Evolutionary conservation across 2,797 vertebrate genomes (phyloP), one percentile per base, ranked within the genome.

Genomic region (Melanotaenia trifasciata): DNA sequence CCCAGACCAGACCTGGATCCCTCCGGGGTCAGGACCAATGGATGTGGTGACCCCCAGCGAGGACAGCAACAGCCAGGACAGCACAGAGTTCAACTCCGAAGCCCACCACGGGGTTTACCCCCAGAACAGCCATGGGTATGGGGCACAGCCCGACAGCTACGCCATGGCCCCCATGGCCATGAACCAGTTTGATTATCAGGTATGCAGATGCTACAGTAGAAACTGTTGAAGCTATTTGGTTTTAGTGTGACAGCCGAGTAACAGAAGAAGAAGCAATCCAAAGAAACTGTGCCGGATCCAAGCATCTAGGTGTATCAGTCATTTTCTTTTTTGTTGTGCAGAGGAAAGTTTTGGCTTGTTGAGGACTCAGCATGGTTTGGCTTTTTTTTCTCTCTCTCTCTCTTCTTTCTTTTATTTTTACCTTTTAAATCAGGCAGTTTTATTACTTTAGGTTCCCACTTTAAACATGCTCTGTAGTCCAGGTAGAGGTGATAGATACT

Each of bases 171-270:
- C 97, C 90, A 96, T 98, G 95, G 91, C 92, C 78, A 94, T 96
- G 89, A 98, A 97, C 96, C 98, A 99, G 96, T 99, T 98, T 96
- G 98, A 99, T 96, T 99, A 99, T 95, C 98, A 99, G 97, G 98
- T 99, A 96, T 94, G 95, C 94, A 94, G 95, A 94, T 90, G 89
- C 87, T 79, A 79, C 83, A 61, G 78, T 91, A 88, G 85, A 85
- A 90, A 84, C 20, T 92, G 76, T 93, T 90, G 89, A 90, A 87
- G 86, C 78, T 75, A 92, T 90, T 87, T 76, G 81, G 89, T 91
- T 90, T 90, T 85, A 91, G 87, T 92, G 83, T 90, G 83, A 86
- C 87, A 84, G 43, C 86, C 84, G 81, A 89, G 85, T 93, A 91
- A 84, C 81, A 79, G 83, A 67, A 79, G 84, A 90, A 84, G 89